Base-by-base conservation (phyloP, 2,113 vertebrate species). In the Hirundichthys speculiger region DNA sequence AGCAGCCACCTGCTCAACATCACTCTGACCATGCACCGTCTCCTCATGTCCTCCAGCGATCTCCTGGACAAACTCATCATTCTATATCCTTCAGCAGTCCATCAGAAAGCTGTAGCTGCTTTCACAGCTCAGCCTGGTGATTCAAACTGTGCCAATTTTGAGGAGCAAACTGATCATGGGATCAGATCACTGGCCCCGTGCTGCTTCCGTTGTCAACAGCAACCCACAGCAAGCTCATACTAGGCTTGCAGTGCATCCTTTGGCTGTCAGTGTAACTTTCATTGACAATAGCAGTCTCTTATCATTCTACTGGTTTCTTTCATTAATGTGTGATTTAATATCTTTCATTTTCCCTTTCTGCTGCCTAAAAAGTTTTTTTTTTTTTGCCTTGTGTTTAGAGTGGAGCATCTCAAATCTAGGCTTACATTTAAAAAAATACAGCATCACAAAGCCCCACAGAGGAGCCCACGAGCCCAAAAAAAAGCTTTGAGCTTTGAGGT, bases 11-110 rank as follows among this genome's bases (percentile, higher is more conserved):
- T 98, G 73, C 64, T 98, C 74, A 95, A 96, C 82, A 94, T 97
- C 82, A 93, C 92, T 77, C 89, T 99, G 82, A 94, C 96, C 68
- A 98, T 99, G 97, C 97, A 99, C 78, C 93, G 94, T 2, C 89
- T 96, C 63, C 82, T 97, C 89, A 92, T 98, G 83, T 93, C 96
- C 53, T 96, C 97, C 43, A 88, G 92, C 0, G 96, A 98, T 12
- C 93, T 99, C 79, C 94, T 99, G 59, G 93, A 92, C 61, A 97
- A 94, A 73, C 90, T 99, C 3, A 83, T 93, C 74, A 43, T 83
- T 67, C 91, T 96, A 99, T 99, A 99, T 99, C 97, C 96, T 98
- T 95, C 84, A 34, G 0, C 41, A 19, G 27, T 19, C 25, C 13
- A 1, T 45, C 41, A 38, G 40, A 6, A 49, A 34, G 25, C 4